A percentile compares a stretch with the other conserved stretches of the same genome.
Evolutionary conservation across 1,140 invertebrate genomes (phyloP).

Genomic region (Pachypeltis micranthus): DNA sequence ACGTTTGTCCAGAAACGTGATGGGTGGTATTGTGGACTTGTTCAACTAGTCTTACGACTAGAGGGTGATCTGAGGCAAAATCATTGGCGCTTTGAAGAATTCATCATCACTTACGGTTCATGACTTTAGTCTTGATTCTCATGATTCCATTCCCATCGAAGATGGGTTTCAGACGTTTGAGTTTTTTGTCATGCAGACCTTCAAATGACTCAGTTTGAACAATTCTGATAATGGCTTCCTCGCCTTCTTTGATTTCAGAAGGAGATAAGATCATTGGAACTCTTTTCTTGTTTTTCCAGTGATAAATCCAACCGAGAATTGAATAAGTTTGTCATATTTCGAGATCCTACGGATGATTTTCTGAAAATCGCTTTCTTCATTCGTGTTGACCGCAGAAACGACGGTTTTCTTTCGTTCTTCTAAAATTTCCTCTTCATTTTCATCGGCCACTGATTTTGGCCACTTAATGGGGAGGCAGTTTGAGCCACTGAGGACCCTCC

Average conservation of each 20-base stretch:
- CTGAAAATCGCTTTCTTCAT: not conserved
- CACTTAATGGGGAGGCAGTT: slow-evolving; percentile 4
- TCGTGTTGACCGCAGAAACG: not conserved
- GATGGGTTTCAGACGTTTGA: not conserved
- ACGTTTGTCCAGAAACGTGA: not conserved
- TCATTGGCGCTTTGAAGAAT: not conserved
- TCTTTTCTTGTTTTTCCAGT: slow-evolving; percentile 1
- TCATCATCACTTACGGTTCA: not conserved
- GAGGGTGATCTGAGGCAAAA: not conserved
- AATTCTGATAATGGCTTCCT: not conserved
- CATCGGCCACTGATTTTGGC: not conserved
- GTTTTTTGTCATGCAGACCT: not conserved
- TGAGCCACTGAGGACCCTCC: slow-evolving; percentile 34
- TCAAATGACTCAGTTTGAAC: not conserved
- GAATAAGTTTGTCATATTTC: not conserved
- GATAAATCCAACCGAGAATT: not conserved
- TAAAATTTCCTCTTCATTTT: slow-evolving; percentile 16
- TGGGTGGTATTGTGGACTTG: not conserved
- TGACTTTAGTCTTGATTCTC: slow-evolving; percentile 7
- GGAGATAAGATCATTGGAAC: not conserved
- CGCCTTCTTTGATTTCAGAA: not conserved
- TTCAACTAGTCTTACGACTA: not conserved
- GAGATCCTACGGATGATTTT: not conserved
- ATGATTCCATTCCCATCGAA: not conserved
- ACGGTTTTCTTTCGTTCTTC: not conserved